Evolutionary conservation across 2,113 vertebrate genomes (phyloP), one percentile per base, ranked within the genome.

Genomic region (Xiphorhynchus elegans): DNA sequence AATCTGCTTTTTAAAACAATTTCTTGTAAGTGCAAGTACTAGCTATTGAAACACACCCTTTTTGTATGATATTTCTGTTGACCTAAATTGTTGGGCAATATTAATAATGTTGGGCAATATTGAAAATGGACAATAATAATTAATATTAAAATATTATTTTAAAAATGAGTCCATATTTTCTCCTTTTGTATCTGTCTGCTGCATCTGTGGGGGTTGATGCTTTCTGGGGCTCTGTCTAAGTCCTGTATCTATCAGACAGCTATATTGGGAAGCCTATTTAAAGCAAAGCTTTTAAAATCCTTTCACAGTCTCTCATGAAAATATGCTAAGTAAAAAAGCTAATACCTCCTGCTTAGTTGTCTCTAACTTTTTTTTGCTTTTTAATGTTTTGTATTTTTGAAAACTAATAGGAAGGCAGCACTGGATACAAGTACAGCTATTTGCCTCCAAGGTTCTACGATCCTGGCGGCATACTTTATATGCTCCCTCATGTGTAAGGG

Each of bases 391-490:
- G 13, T 84, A 6, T 16, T 86, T 94, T 74, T 77, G 39, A 93
- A 92, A 94, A 46, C 7, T 29, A 59, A 26, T 26, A 67, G 3
- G 15, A 84, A 77, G 17, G 24, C 33, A 70, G n/a, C 1, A 6
- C 58, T 77, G 47, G 24, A 18, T 10, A n/a, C 21, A 74, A 2
- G 1, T 50, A 24, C 15, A 94, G 13, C 10, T 84, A 35, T 90
- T 94, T 83, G 24, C 85, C 56, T 70, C 94, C 53, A 85, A 55
- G 47, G 17, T 64, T 95, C 52, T 78, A 2, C 49, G 39, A 81
- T 35, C 2, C 1, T 19, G 87, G 72, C 11, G 90, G 46, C 6
- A 9, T 47, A 60, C 67, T 94, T 95, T 67, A 40, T 63, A 28
- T 1, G 4, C 28, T 53, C 6, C 29, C 68, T 88, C 37, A 59